A percentile compares a stretch with the other conserved stretches of the same genome.
Evolutionary conservation across 2,797 vertebrate species (phyloP).

Genomic region (Hoplostethus mediterraneus): DNA sequence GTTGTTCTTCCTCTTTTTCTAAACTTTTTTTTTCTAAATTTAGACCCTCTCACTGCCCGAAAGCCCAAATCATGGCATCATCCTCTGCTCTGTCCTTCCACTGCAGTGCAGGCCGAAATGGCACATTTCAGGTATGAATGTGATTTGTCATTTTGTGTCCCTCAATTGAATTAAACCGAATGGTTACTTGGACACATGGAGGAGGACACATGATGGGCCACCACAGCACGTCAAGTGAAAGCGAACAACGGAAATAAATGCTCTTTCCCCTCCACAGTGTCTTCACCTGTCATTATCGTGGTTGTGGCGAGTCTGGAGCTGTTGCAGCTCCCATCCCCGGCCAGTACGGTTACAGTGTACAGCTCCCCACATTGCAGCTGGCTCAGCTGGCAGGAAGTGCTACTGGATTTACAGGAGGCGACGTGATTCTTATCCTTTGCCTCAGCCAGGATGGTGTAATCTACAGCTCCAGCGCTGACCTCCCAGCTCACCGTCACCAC

Average conservation of each 20-base stretch:
- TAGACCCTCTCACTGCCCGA: background rate
- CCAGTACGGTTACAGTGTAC: conserved; percentile 79
- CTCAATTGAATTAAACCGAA: too few relatives aligned
- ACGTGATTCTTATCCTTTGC: conserved; percentile 18
- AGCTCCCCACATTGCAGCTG: conserved; percentile 76
- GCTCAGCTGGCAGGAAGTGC: conserved; percentile 71
- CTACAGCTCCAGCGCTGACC: conserved; percentile 60
- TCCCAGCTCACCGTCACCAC: conserved; percentile 76
- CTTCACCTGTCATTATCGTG: conserved; percentile 79
- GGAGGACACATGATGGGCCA: too few relatives aligned
- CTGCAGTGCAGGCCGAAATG: conserved; percentile 57
- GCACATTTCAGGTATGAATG: too few relatives aligned
- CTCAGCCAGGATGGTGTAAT: conserved; percentile 77
- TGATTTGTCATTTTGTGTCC: too few relatives aligned
- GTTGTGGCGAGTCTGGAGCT: conserved; percentile 66
- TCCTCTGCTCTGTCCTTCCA: conserved; percentile 6
- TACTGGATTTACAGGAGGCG: conserved; percentile 59
- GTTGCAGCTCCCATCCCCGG: conserved; percentile 79
- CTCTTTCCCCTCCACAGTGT: background rate
- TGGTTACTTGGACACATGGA: too few relatives aligned
- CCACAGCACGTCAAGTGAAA: background rate
- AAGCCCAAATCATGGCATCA: background rate
- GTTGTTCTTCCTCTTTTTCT: too few relatives aligned
- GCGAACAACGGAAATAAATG: background rate
- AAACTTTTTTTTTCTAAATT: background rate